Evolutionary conservation across 2,888 invertebrate genomes (phyloP).

Genomic region (Patella caerulea): DNA sequence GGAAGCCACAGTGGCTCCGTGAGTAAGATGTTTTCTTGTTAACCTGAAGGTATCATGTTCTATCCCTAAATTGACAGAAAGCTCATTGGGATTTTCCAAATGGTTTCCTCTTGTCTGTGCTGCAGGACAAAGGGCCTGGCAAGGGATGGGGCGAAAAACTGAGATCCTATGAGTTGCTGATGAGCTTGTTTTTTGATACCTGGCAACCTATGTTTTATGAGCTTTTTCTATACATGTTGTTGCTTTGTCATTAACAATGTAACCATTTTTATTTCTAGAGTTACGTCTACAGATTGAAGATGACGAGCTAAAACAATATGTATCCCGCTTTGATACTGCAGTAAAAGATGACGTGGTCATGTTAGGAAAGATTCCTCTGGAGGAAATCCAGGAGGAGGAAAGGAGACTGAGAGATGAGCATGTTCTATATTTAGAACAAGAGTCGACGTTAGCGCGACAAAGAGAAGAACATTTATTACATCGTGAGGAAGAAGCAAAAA

Average conservation of each 20-base stretch:
- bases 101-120: too few relatives aligned
- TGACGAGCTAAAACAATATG: slow-evolving; percentile 58
- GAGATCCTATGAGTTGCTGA: background rate
- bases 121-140: too few relatives aligned
- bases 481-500: slow-evolving; percentile 63
- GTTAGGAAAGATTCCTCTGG: slow-evolving; percentile 65
- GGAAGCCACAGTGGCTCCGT: too few relatives aligned
- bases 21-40: too few relatives aligned
- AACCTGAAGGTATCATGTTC: too few relatives aligned
- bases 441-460: slow-evolving; percentile 51
- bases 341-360: slow-evolving; percentile 66
- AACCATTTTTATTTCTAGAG: slow-evolving; percentile 37
- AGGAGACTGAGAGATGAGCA: slow-evolving; percentile 66
- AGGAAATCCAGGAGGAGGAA: slow-evolving; percentile 69
- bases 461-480: slow-evolving; percentile 52
- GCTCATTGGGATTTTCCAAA: too few relatives aligned
- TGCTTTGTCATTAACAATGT: background rate
- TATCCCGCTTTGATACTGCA: slow-evolving; percentile 62
- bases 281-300: slow-evolving; percentile 62
- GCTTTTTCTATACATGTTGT: slow-evolving; percentile 4
- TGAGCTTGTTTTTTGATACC: background rate
- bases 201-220: background rate
- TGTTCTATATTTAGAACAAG: slow-evolving; percentile 62
- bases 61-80: too few relatives aligned
- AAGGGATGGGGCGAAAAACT: too few relatives aligned